phyloP scores from a whole-genome alignment of 2,888 invertebrate species.

The Hartigia nigra region DNA sequence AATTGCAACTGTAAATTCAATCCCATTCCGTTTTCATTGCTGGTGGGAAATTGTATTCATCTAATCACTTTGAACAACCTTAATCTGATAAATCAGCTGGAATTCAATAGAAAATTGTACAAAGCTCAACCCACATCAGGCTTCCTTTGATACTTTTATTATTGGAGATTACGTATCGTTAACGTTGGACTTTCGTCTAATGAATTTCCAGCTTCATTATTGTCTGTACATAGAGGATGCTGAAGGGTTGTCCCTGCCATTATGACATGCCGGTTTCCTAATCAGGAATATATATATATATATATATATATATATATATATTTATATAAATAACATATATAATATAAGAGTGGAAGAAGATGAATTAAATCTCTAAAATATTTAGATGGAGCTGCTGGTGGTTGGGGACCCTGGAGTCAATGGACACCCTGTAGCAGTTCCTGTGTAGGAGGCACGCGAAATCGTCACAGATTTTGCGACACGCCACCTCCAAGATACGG shows the following conservation, averaged over 20 bases:
- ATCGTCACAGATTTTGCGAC: constrained; percentile 88
- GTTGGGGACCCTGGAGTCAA: constrained; percentile 82
- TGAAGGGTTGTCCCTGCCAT: too few species aligned
- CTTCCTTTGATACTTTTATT: background rate
- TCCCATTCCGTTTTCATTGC: background rate
- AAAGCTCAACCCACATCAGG: background rate
- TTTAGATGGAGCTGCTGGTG: constrained; percentile 80
- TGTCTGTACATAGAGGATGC: too few species aligned
- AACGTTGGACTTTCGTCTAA: background rate
- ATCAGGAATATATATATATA: too few species aligned
- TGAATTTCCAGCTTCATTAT: background rate
- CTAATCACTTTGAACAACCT: background rate
- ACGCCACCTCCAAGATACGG: constrained; percentile 89
- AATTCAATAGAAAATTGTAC: background rate
- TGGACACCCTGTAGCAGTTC: constrained; percentile 89
- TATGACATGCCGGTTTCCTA: too few species aligned
- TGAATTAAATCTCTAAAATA: constrained; percentile 18
- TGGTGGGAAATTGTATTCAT: background rate
- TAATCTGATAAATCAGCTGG: background rate
- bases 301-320: too few species aligned
- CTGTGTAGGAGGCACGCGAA: constrained; percentile 81
- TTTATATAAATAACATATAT: too few species aligned
- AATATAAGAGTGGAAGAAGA: too few species aligned
- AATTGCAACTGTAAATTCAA: background rate
- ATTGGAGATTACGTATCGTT: background rate